A percentile compares a stretch with the other conserved stretches of the same genome.
phyloP scores from a whole-genome alignment of 1,140 invertebrate species.

The Drosophila punjabiensis region DNA sequence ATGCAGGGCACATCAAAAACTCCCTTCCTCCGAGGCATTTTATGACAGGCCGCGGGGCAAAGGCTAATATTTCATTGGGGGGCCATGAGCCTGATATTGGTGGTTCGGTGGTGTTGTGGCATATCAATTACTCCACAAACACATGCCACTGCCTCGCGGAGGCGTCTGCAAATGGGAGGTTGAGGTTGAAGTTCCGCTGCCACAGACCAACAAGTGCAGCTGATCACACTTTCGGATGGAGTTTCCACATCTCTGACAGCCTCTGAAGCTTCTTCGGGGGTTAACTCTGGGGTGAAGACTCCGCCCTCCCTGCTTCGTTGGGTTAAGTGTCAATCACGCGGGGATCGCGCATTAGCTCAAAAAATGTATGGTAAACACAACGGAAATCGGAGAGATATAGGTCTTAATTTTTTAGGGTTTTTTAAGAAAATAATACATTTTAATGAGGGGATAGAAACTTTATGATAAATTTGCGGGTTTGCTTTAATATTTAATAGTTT shows the following conservation, averaged over 20 bases:
- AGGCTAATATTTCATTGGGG: conserved; percentile 80
- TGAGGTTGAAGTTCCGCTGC: conserved; percentile 23
- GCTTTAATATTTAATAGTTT: not conserved
- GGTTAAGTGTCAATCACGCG: conserved; percentile 71
- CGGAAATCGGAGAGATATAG: not conserved
- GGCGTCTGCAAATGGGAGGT: conserved; percentile 16
- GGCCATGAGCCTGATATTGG: conserved; percentile 11
- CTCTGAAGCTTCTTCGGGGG: conserved; percentile 57
- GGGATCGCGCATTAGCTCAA: conserved; percentile 49
- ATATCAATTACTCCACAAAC: conserved; percentile 82
- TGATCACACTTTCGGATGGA: conserved; percentile 65
- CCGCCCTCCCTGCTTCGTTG: not conserved
- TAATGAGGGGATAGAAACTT: not conserved
- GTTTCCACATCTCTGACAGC: conserved; percentile 62
- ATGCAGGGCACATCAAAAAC: conserved; percentile 27
- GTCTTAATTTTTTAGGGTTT: not conserved
- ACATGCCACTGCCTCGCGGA: conserved; percentile 56
- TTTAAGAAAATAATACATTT: not conserved
- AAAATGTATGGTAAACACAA: conserved; percentile 13
- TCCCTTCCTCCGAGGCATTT: conserved; percentile 37
- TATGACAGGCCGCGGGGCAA: conserved; percentile 71
- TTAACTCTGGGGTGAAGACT: conserved; percentile 2
- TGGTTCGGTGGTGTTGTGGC: conserved; percentile 65
- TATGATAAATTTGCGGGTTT: not conserved
- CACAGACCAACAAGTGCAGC: conserved; percentile 69